Evolutionary conservation across 1,140 invertebrate species (phyloP).

Genomic region (Anoplolepis gracilipes): DNA sequence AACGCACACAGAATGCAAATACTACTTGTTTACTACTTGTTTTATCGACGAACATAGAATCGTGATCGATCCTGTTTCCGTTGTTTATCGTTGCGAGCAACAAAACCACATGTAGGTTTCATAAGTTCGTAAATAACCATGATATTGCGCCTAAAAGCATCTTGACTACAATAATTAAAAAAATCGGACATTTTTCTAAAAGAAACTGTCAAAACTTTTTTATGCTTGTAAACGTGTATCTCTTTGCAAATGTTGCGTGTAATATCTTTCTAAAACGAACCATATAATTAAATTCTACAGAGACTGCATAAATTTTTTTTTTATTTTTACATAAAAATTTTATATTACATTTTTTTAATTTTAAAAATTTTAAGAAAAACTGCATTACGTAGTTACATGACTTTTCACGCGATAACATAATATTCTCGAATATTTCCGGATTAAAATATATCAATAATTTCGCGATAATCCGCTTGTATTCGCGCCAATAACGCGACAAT

Average conservation of each 20-base stretch:
- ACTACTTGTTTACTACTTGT: slow-evolving; percentile 58
- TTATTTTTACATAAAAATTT: neutral
- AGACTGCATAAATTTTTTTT: neutral
- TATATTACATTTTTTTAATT: neutral
- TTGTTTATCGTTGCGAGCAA: slow-evolving; percentile 52
- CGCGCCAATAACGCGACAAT: slow-evolving; percentile 6
- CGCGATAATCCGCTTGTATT: slow-evolving; percentile 3
- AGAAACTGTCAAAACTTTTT: slow-evolving; percentile 25
- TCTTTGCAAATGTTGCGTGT: neutral
- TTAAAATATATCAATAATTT: slow-evolving; percentile 4
- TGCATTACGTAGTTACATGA: neutral
- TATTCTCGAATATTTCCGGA: neutral
- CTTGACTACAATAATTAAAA: slow-evolving; percentile 30
- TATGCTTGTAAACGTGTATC: neutral
- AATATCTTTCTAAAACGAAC: neutral
- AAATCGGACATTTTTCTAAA: slow-evolving; percentile 21
- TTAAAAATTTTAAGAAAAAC: neutral
- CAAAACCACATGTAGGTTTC: slow-evolving; percentile 51
- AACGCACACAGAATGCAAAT: slow-evolving; percentile 36
- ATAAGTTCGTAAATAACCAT: slow-evolving; percentile 55
- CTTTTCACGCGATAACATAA: neutral
- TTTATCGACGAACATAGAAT: slow-evolving; percentile 54
- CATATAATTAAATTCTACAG: neutral
- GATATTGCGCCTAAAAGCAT: slow-evolving; percentile 11
- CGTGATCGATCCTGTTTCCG: slow-evolving; percentile 50